Evolutionary conservation across 2,113 vertebrate species (phyloP).

Genomic region (Triplophysa siluroides): DNA sequence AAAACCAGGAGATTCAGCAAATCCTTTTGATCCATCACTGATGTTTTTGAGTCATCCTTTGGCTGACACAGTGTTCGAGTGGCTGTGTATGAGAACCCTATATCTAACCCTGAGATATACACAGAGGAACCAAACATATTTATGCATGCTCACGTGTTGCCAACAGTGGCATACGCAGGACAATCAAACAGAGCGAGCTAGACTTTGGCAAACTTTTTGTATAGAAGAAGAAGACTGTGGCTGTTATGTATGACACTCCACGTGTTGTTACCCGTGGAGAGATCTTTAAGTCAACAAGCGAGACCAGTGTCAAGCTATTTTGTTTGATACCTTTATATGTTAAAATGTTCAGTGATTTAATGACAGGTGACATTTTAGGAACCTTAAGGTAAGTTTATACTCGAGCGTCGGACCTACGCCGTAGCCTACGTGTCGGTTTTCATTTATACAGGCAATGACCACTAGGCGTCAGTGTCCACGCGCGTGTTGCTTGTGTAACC

Average conservation of each 20-base stretch:
- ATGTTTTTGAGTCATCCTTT: background rate
- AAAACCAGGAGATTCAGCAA: background rate
- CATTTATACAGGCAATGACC: too few species aligned
- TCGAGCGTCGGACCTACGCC: too few species aligned
- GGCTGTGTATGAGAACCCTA: conserved; percentile 25
- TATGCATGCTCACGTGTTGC: conserved; percentile 72
- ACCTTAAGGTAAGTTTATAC: too few species aligned
- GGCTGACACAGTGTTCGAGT: background rate
- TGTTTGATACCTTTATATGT: background rate
- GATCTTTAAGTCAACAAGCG: conserved; percentile 62
- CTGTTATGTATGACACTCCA: conserved; percentile 71
- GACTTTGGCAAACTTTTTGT: conserved; percentile 56
- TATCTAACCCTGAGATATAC: conserved; percentile 39
- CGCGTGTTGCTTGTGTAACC: too few species aligned
- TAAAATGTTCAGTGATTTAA: background rate
- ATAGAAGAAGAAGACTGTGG: conserved; percentile 49
- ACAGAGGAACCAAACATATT: conserved; percentile 62
- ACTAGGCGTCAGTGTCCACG: too few species aligned
- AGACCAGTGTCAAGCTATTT: background rate
- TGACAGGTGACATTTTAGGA: conserved; percentile 8
- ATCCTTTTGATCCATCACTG: background rate
- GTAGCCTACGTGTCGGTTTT: too few species aligned
- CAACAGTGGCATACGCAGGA: conserved; percentile 59
- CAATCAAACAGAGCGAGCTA: conserved; percentile 59
- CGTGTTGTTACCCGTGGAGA: conserved; percentile 60